phyloP scores from a whole-genome alignment of 1,140 invertebrate species.

The Microplitis demolitor region DNA sequence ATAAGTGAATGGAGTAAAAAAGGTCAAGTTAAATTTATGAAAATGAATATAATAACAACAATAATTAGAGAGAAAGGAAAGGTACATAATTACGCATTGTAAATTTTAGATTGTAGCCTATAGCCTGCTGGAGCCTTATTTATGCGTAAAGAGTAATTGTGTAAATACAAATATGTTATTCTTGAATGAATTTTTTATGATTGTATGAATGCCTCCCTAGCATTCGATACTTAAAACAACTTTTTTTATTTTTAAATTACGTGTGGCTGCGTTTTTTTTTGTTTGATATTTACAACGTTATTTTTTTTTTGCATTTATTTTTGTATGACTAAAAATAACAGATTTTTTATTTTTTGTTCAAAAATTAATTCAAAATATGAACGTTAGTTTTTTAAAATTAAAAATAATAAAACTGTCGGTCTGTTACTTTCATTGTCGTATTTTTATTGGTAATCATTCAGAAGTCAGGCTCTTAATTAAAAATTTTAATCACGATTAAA shows the following conservation, averaged over 20 bases:
- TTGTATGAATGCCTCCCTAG: constrained; percentile 54
- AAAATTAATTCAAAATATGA: no score
- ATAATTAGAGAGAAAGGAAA: not conserved
- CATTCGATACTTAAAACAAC: constrained; percentile 50
- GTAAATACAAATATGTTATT: constrained; percentile 51
- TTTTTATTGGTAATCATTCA: no score
- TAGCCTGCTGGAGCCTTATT: constrained; percentile 61
- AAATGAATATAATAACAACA: not conserved
- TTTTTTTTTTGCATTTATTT: constrained; percentile 24
- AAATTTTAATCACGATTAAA: no score
- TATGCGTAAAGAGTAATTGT: constrained; percentile 55
- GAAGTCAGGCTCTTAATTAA: no score
- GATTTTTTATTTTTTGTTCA: not conserved
- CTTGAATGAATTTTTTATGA: constrained; percentile 49
- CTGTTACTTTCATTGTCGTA: no score
- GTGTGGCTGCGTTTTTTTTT: constrained; percentile 50
- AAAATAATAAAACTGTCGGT: no score
- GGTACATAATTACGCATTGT: constrained; percentile 57
- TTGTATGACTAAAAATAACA: not conserved
- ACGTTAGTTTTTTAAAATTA: no score
- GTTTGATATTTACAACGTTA: constrained; percentile 58
- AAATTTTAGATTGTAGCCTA: constrained; percentile 62
- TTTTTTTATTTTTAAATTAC: constrained; percentile 29
- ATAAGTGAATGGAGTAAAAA: constrained; percentile 33
- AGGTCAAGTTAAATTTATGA: constrained; percentile 3